Conservation (phyloP, 2,888 invertebrate species). For the Macrosiphum euphorbiae region DNA sequence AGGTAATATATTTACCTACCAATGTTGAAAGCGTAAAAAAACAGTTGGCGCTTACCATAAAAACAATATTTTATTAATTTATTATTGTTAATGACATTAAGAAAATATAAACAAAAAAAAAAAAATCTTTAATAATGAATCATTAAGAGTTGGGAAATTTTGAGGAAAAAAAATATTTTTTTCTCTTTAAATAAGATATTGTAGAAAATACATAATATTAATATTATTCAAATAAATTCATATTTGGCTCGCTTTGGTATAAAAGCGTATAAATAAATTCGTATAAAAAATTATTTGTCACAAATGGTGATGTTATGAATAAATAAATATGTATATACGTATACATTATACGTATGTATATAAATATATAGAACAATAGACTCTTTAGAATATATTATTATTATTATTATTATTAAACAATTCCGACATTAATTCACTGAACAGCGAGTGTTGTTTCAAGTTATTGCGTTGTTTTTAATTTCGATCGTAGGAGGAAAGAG, state of each 20-base stretch:
- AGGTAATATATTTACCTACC: background rate
- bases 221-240: background rate
- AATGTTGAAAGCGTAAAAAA: background rate
- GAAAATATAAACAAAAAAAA: background rate
- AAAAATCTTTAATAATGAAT: background rate
- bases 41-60: background rate
- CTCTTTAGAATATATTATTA: background rate
- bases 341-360: background rate
- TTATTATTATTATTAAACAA: conserved; percentile 4
- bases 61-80: background rate
- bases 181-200: background rate
- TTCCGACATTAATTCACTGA: background rate
- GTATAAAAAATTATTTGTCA: background rate
- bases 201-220: background rate
- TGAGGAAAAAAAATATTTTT: background rate
- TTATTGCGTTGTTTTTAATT: conserved; percentile 29
- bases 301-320: background rate
- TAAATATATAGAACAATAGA: background rate
- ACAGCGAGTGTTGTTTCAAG: background rate
- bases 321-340: background rate
- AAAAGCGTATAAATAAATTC: background rate
- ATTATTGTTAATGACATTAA: background rate
- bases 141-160: background rate
- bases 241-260: background rate
- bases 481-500: background rate